These are phyloP conservation scores for Ailurus styani DNA, from an alignment of 2,113 vertebrate species.

Conservation along the genomic window DNA sequence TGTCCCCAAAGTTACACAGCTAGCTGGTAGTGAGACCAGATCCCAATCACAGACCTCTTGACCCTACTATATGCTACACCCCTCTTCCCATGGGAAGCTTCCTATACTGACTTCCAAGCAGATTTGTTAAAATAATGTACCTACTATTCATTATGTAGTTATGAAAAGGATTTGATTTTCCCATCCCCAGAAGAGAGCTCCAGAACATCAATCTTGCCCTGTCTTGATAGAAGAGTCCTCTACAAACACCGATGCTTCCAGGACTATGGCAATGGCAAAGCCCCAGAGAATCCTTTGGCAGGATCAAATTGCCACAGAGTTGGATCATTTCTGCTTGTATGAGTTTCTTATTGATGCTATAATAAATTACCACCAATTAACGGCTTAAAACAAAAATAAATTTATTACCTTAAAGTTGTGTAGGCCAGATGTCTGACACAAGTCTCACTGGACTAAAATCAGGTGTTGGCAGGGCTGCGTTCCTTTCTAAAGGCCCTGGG, in stretches of 20 bases:
- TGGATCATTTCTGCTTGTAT: background rate
- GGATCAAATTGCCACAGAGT: background rate
- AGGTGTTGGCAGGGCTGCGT: rapidly evolving
- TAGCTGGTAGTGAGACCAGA: background rate
- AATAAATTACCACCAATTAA: background rate
- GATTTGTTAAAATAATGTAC: no score
- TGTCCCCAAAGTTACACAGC: background rate
- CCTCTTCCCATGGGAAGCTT: background rate
- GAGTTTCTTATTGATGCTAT: background rate
- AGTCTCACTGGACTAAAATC: background rate
- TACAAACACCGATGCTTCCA: background rate
- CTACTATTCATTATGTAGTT: background rate
- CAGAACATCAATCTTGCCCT: background rate
- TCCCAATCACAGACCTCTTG: background rate
- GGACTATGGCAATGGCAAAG: background rate
- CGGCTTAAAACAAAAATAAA: background rate
- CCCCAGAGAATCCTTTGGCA: background rate
- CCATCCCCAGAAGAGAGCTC: background rate
- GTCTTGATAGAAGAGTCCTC: background rate
- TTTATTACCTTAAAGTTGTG: background rate
- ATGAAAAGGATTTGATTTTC: background rate
- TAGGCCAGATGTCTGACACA: background rate
- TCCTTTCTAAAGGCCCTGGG: background rate
- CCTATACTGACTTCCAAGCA: background rate
- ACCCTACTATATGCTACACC: background rate